Evolutionary conservation across 2,797 vertebrate species (phyloP), one percentile per base, ranked within the genome.

Genomic region (Morus bassanus): DNA sequence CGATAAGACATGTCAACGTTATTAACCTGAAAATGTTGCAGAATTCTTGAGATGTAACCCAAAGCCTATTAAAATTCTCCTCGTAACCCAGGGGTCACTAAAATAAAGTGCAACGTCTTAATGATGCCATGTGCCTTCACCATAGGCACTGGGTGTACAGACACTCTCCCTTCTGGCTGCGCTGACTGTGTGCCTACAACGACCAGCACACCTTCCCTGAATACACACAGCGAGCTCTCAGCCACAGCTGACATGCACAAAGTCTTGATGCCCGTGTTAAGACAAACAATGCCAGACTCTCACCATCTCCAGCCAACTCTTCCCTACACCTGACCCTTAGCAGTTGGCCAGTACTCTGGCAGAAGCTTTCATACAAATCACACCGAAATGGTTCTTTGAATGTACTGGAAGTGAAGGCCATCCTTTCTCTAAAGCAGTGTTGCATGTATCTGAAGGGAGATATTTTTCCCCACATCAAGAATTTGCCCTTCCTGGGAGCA

Each of bases 1-100:
- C 16, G 77, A 96, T 96, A 97, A 96, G 93, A 85, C 70, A 22
- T 74, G 84, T 74, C 91, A 81, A 88, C 3, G 23, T 95, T 91
- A 94, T 95, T 96, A 95, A 85, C 91, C 90, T 87, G 90, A 68
- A 92, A 95, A 92, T 6, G 48, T 18, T 73, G 79, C 37, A 6
- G 77, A 59, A 86, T 6, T 74, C 89, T 75, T 57, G 19, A 95
- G 63, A 89, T 11, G 35, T 51, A 86, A 64, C 90, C 77, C 88
- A 81, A 46, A 89, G 24, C 70, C 91, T 57, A 87, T 95, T 91
- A 93, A 76, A 95, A 91, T 91, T 96, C 83, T 89, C 94, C 80
- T 86, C 54, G 73, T 95, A 64, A 80, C 65, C 39, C 37, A 31
- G 8, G n/a, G 74, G 63, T 89, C 65, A 48, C 9, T 21, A 88